Evolutionary conservation across 2,888 invertebrate species (phyloP).

Genomic region (Eupeodes latifasciatus): DNA sequence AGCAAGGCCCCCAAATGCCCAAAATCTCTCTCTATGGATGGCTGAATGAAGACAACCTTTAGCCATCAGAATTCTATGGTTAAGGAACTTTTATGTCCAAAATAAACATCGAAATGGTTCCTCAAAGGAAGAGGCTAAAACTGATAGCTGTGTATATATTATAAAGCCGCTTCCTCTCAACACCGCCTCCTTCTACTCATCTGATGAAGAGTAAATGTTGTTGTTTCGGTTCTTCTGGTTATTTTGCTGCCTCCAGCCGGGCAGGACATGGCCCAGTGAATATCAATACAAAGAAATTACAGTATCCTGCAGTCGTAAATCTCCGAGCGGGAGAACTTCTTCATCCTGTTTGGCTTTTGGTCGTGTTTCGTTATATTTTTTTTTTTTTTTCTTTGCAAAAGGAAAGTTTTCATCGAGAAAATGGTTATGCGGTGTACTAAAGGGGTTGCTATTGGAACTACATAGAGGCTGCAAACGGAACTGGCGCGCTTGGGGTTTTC

Average conservation of each 20-base stretch:
- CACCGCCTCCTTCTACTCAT: too few relatives aligned
- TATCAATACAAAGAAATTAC: conserved; percentile 67
- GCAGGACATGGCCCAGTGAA: conserved; percentile 65
- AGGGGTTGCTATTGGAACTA: too few relatives aligned
- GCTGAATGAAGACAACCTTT: conserved; percentile 2
- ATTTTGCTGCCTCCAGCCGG: neutral
- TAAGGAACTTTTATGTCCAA: conserved; percentile 59
- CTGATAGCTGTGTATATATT: conserved; percentile 40
- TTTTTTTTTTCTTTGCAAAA: neutral
- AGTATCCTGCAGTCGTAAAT: conserved; percentile 75
- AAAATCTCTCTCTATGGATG: too few relatives aligned
- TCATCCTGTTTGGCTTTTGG: conserved; percentile 59
- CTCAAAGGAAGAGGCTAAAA: conserved; percentile 46
- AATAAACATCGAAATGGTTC: conserved; percentile 52
- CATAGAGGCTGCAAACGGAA: conserved; percentile 55
- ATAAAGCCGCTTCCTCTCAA: neutral
- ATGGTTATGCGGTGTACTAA: too few relatives aligned
- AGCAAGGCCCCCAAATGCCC: too few relatives aligned
- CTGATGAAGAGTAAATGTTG: neutral
- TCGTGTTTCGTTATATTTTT: conserved; percentile 35
- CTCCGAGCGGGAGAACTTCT: conserved; percentile 45
- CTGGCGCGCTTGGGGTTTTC: conserved; percentile 45
- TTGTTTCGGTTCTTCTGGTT: neutral
- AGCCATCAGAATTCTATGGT: conserved; percentile 22
- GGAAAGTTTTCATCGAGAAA: conserved; percentile 4